Base-by-base conservation (phyloP, 1,140 invertebrate genomes). In the Ericerus pela region DNA sequence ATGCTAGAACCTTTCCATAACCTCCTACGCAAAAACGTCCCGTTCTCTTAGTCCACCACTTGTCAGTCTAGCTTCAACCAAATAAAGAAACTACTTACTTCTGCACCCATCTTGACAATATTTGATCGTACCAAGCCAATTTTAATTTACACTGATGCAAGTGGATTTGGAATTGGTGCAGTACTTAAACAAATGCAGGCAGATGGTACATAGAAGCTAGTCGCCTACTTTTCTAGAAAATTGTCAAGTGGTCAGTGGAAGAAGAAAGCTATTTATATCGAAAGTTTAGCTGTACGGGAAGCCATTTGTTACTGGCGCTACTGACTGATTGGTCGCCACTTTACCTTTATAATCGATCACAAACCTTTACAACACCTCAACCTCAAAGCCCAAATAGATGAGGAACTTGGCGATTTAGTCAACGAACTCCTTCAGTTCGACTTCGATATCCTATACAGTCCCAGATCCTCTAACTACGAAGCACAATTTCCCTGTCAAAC, bases 281-380 rank as follows among this genome's bases (percentile, higher is more conserved):
- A 69, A 66, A 67, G 62, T 57, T 43, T 67, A 61, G 67, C 63
- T 31, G 68, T 70, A 26, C 68, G 66, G 64, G 68, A 71, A 64
- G 62, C 63, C 28, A 30, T 70, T 31, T 66, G 59, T 62, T 70
- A 68, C 58, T 70, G 67, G 65, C 65, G 69, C 61, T 55, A 68
- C 43, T 66, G 62, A 64, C 55, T 70, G 8, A 66, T 70, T 52
- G 65, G 62, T n/a, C n/a, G n/a, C n/a, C n/a, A n/a, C n/a, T n/a
- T n/a, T n/a, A n/a, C n/a, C n/a, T n/a, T n/a, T n/a, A n/a, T n/a
- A n/a, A n/a, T n/a, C n/a, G n/a, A n/a, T n/a, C n/a, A n/a, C n/a
- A n/a, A n/a, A n/a, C n/a, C n/a, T n/a, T n/a, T n/a, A n/a, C n/a
- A n/a, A n/a, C n/a, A n/a, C n/a, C n/a, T n/a, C n/a, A n/a, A n/a